Conservation (phyloP, 2,888 invertebrate genomes). For the Drosophila hawaiiensis region DNA sequence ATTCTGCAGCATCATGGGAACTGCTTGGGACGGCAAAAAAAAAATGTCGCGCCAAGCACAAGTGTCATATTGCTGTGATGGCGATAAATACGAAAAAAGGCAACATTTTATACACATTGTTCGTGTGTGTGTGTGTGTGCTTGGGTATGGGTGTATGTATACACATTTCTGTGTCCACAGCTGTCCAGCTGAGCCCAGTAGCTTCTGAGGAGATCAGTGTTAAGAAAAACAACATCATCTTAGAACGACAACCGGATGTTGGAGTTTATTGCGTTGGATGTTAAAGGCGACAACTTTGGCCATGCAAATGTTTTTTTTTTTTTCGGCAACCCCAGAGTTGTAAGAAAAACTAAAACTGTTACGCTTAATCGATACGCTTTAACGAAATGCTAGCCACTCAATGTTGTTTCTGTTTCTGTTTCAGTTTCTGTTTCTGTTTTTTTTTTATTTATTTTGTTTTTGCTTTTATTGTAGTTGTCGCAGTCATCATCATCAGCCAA, state of each 20-base stretch:
- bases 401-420: slow-evolving; percentile 39
- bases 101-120: slow-evolving; percentile 76
- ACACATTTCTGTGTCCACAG: slow-evolving; percentile 28
- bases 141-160: slow-evolving; percentile 14
- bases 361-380: slow-evolving; percentile 80
- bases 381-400: slow-evolving; percentile 77
- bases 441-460: slow-evolving; percentile 9
- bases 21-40: slow-evolving; percentile 71
- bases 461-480: slow-evolving; percentile 63
- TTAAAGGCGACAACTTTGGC: slow-evolving; percentile 44
- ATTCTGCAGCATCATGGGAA: slow-evolving; percentile 82
- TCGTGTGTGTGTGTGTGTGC: slow-evolving; percentile 34
- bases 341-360: slow-evolving; percentile 52
- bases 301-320: slow-evolving; percentile 47
- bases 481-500: slow-evolving; percentile 83
- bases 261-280: slow-evolving; percentile 60
- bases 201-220: slow-evolving; percentile 69
- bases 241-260: slow-evolving; percentile 79
- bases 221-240: slow-evolving; percentile 62
- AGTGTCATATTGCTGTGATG: slow-evolving; percentile 77
- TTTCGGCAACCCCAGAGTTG: slow-evolving; percentile 46
- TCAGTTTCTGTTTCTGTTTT: slow-evolving; percentile 31
- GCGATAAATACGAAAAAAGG: slow-evolving; percentile 64
- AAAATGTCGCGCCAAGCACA: slow-evolving; percentile 60
- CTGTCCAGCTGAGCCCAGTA: slow-evolving; percentile 35